phyloP scores from a whole-genome alignment of 2,113 vertebrate genomes.

The Rhynchomys soricoides region DNA sequence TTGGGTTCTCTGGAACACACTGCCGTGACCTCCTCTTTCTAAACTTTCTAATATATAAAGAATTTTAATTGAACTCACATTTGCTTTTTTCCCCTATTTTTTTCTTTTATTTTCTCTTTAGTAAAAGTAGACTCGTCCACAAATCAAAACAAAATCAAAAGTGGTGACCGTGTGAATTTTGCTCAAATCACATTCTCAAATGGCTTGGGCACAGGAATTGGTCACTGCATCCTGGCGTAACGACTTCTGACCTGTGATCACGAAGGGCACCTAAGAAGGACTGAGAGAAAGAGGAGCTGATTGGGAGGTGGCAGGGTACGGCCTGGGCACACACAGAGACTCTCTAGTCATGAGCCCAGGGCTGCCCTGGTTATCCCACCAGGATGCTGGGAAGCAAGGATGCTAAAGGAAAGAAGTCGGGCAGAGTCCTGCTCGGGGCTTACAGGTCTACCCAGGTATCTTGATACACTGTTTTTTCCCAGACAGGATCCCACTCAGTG shows the following conservation, averaged over 20 bases:
- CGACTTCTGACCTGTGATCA: neutral
- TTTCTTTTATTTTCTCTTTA: neutral
- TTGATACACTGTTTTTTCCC: neutral
- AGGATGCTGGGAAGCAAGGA: neutral
- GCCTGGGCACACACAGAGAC: neutral
- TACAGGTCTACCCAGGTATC: no score
- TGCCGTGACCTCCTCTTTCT: neutral
- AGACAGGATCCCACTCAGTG: neutral
- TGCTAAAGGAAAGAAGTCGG: no score
- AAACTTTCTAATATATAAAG: neutral
- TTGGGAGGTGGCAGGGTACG: neutral
- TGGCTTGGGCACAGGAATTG: neutral
- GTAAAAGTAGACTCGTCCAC: neutral
- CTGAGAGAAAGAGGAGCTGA: neutral
- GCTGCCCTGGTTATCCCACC: neutral
- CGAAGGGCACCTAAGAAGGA: neutral
- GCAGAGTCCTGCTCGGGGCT: neutral
- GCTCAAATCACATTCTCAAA: neutral
- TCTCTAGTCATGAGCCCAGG: neutral
- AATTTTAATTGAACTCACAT: slow-evolving; percentile 2
- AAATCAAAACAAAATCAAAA: slow-evolving; percentile 30
- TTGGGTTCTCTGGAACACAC: neutral
- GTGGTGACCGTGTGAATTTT: neutral
- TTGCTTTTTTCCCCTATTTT: neutral
- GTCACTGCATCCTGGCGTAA: neutral